A percentile compares a stretch with the other conserved stretches of the same genome.
These are phyloP conservation scores for Coenobita brevimanus DNA, from an alignment of 1,140 invertebrate genomes.

Conservation along the genomic window DNA sequence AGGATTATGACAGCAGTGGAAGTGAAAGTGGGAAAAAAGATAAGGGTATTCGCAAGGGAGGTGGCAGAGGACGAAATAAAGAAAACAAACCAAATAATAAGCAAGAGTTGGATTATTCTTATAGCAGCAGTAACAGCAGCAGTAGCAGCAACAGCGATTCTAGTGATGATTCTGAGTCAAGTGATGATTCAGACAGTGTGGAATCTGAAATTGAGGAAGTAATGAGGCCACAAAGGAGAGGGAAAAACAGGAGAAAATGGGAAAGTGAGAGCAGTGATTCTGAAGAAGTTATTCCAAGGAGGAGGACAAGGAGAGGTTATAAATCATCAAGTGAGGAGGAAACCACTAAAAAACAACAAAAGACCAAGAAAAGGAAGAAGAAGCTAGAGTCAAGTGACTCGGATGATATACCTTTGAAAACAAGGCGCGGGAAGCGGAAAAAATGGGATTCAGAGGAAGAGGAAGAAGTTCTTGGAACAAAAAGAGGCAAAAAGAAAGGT, in stretches of 20 bases:
- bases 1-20: constrained; percentile 39
- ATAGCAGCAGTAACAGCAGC: constrained; percentile 20
- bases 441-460: constrained; percentile 58
- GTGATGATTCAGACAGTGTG: constrained; percentile 44
- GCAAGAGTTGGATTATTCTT: constrained; percentile 48
- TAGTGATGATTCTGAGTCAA: constrained; percentile 25
- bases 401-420: constrained; percentile 33
- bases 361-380: constrained; percentile 55
- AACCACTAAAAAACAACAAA: constrained; percentile 33
- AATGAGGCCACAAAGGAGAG: constrained; percentile 24
- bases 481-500: constrained; percentile 60
- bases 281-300: constrained; percentile 44
- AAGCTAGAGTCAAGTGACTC: constrained; percentile 55
- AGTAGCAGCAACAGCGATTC: constrained; percentile 5
- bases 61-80: constrained; percentile 49
- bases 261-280: constrained; percentile 52
- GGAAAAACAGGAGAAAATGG: constrained; percentile 34
- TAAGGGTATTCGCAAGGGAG: background rate
- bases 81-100: constrained; percentile 59
- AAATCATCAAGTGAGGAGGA: constrained; percentile 66
- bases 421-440: constrained; percentile 43
- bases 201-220: constrained; percentile 53
- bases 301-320: constrained; percentile 42
- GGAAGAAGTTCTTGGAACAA: constrained; percentile 39
- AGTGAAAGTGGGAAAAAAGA: constrained; percentile 29